Evolutionary conservation across 2,113 vertebrate genomes (phyloP), one percentile per base, ranked within the genome.

Genomic region (Antennarius striatus): DNA sequence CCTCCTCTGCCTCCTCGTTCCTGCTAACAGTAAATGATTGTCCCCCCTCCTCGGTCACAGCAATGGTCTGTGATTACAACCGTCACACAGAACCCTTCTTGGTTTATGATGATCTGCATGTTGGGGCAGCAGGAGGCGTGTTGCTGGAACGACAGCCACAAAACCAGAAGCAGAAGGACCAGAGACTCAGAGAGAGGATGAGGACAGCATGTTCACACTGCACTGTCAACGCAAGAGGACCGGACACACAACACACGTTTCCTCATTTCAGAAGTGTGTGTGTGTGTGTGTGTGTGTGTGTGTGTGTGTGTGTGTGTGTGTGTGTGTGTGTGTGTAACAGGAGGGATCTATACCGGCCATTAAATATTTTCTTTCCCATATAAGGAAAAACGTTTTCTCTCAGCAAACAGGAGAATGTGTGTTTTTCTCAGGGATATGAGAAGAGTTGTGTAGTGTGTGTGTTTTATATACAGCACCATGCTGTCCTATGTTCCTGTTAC

Each of bases 331-430:
- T 11, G 16, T 9, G 16, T 42, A 79, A 58, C 52, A 75, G 50
- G 30, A 65, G 45, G 30, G 56, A 65, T 51, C 61, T 79, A 43
- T 22, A 60, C 60, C 75, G 22, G 63, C 68, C 70, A 68, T 72
- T 73, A 76, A 78, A 83, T 79, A 70, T 74, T 73, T 85, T 70
- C 80, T 71, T 86, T 74, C 0, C 79, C 81, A 73, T 83, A 83
- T 15, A 82, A 83, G 82, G 78, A 7, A 69, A 32, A 85, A 81
- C 71, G 6, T 56, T 76, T 79, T 56, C 17, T 69, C 53, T 56
- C 54, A 43, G 57, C 43, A 15, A 69, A 15, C 55, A 59, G 52
- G 13, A 42, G 55, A 69, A 61, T 60, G 62, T 67, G 53, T 68
- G 22, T 68, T 68, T 63, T 74, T 70, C 56, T 61, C 65, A 71